phyloP scores from a whole-genome alignment of 2,888 invertebrate species.

The Xanthorhoe spadicearia region DNA sequence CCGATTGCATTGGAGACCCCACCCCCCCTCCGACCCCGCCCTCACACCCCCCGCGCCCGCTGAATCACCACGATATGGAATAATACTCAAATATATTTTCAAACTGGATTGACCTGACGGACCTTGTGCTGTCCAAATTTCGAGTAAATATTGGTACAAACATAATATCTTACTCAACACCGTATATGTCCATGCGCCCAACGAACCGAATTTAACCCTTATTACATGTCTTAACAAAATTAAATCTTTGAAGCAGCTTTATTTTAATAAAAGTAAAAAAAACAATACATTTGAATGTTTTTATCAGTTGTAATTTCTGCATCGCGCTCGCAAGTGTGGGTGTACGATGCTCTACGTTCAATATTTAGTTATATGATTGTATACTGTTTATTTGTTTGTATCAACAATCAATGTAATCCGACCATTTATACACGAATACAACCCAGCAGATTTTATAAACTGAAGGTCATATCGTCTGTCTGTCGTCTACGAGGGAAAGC shows the following conservation, averaged over 20 bases:
- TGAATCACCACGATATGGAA: not conserved
- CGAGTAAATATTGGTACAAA: too few species aligned
- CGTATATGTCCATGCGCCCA: too few species aligned
- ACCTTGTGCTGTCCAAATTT: too few species aligned
- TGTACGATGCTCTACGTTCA: not conserved
- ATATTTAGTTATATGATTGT: not conserved
- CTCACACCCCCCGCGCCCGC: not conserved
- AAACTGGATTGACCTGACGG: too few species aligned
- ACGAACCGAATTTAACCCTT: too few species aligned
- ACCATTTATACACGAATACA: not conserved
- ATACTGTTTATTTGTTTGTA: not conserved
- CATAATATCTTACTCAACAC: too few species aligned
- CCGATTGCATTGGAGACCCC: conserved; percentile 33
- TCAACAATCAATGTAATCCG: not conserved
- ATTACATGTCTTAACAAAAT: too few species aligned
- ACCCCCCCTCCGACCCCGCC: not conserved
- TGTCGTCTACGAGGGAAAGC: not conserved
- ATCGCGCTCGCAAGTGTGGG: not conserved
- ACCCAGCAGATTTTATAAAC: not conserved
- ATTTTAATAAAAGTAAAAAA: not conserved
- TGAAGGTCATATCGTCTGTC: not conserved
- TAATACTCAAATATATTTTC: not conserved
- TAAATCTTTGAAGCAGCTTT: too few species aligned
- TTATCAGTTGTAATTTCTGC: not conserved
- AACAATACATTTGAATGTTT: not conserved